Percentiles rank a stretch among this genome's conserved stretches.
These are phyloP conservation scores for Calephelis virginiensis DNA, from an alignment of 1,140 invertebrate genomes.

Conservation along the genomic window DNA sequence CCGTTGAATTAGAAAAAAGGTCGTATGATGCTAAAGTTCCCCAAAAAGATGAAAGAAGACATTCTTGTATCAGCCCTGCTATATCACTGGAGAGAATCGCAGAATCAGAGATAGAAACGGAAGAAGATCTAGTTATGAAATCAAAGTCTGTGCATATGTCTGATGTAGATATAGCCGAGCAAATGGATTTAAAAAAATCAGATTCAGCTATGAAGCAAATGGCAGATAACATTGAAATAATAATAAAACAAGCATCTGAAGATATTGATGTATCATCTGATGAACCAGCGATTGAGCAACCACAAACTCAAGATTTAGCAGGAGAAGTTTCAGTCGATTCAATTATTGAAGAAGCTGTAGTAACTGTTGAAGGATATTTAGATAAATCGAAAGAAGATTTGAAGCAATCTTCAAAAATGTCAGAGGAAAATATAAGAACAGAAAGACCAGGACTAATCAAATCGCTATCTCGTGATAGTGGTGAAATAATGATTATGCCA, in stretches of 20 bases:
- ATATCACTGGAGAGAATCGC: constrained; percentile 72
- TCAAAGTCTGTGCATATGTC: constrained; percentile 22
- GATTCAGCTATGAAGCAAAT: constrained; percentile 75
- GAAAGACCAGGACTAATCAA: constrained; percentile 63
- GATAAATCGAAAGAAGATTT: constrained; percentile 46
- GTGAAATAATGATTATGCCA: constrained; percentile 67
- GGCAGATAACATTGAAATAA: constrained; percentile 76
- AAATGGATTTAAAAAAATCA: constrained; percentile 62
- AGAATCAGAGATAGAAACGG: constrained; percentile 64
- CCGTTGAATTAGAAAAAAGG: constrained; percentile 62
- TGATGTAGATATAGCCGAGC: constrained; percentile 30
- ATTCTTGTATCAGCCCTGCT: constrained; percentile 71
- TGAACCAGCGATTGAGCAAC: constrained; percentile 45
- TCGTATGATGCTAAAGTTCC: constrained; percentile 69
- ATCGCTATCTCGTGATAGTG: constrained; percentile 68
- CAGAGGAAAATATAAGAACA: constrained; percentile 49
- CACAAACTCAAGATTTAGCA: constrained; percentile 43
- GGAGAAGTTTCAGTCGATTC: constrained; percentile 66
- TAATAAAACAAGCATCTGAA: constrained; percentile 73
- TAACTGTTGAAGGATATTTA: constrained; percentile 61
- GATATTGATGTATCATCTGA: constrained; percentile 65
- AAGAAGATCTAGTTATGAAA: constrained; percentile 52
- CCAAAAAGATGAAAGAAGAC: constrained; percentile 65
- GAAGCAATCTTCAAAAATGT: constrained; percentile 38
- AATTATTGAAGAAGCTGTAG: constrained; percentile 69